These are phyloP conservation scores for Gryon sp. DNA, from an alignment of 1,140 invertebrate genomes.

Conservation along the genomic window DNA sequence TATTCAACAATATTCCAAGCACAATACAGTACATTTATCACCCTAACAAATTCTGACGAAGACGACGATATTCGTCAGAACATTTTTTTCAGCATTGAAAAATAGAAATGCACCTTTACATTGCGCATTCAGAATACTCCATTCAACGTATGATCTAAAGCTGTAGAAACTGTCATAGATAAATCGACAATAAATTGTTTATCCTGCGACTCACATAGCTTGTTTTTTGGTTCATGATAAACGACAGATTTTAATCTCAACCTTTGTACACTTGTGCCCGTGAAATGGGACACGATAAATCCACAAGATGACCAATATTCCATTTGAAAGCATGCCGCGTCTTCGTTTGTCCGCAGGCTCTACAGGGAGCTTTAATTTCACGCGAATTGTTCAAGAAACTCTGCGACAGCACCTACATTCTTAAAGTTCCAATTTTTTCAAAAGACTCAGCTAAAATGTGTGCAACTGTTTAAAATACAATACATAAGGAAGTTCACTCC, in stretches of 20 bases:
- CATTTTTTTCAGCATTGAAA: constrained; percentile 14
- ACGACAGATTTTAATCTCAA: constrained; percentile 53
- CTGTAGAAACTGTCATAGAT: constrained; percentile 24
- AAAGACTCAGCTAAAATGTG: too few relatives aligned
- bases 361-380: constrained; percentile 47
- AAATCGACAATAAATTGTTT: constrained; percentile 51
- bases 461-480: too few relatives aligned
- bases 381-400: constrained; percentile 39
- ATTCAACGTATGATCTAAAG: constrained; percentile 37
- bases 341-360: constrained; percentile 57
- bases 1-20: neutral
- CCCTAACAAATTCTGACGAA: neutral
- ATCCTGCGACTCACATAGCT: constrained; percentile 10
- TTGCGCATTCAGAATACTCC: constrained; percentile 6
- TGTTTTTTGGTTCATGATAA: constrained; percentile 48
- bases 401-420: constrained; percentile 38
- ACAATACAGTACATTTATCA: constrained; percentile 6
- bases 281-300: constrained; percentile 59
- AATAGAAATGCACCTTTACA: constrained; percentile 21
- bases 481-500: too few relatives aligned
- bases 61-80: constrained; percentile 10
- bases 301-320: constrained; percentile 55
- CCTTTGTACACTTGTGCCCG: constrained; percentile 41
- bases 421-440: constrained; percentile 25
- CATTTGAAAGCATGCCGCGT: constrained; percentile 57